phyloP scores from a whole-genome alignment of 2,113 vertebrate genomes.

The Cyprinus carpio region DNA sequence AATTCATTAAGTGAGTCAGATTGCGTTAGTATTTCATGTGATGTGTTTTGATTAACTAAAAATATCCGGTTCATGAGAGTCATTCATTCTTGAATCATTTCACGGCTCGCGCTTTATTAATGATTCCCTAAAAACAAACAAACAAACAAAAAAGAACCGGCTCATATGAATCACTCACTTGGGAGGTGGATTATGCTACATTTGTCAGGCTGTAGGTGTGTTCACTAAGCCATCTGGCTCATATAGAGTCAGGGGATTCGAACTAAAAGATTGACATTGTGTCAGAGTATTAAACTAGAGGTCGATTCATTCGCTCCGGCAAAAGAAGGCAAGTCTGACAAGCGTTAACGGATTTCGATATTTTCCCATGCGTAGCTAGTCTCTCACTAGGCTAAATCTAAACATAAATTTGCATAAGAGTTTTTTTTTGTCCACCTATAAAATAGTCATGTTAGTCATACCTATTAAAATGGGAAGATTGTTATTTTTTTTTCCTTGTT shows the following conservation, averaged over 20 bases:
- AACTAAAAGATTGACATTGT: no score
- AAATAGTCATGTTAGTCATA: background rate
- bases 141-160: background rate
- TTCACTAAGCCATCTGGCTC: background rate
- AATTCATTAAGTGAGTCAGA: background rate
- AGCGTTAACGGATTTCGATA: background rate
- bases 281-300: background rate
- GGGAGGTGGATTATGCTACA: no score
- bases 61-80: background rate
- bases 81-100: background rate
- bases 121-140: background rate
- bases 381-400: background rate
- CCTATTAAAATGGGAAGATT: background rate
- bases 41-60: background rate
- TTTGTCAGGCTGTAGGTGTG: background rate
- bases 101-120: background rate
- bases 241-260: constrained; percentile 1
- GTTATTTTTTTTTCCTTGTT: background rate
- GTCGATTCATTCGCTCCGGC: background rate
- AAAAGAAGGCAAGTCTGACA: background rate
- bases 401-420: background rate
- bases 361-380: background rate
- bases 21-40: background rate
- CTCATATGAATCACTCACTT: background rate
- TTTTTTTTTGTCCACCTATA: background rate